Evolutionary conservation across 2,797 vertebrate genomes (phyloP), one percentile per base, ranked within the genome.

Genomic region (Myiotriccus ornatus): DNA sequence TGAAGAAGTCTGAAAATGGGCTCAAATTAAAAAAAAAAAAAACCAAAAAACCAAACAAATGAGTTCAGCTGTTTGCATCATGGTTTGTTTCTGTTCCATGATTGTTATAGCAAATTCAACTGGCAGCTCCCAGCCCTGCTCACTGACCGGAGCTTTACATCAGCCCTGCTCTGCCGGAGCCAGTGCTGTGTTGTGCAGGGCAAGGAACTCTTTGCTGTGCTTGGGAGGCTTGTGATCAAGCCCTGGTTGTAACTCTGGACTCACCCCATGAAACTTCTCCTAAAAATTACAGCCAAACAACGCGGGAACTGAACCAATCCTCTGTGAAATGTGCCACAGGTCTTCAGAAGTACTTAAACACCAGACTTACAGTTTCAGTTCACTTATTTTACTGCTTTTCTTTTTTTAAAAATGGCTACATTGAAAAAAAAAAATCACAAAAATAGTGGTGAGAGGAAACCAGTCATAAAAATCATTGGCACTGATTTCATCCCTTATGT

Each of bases 21-120:
- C 52, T 90, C 7, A 69, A 60, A 67, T 75, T n/a, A 2, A 46
- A 24, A 59, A 63, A 46, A 47, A 37, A 37, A 28, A 23, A 23
- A 56, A 37, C 6, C 41, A 41, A 41, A 41, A 41, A 41, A 41
- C 41, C 41, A 41, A 41, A 41, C 41, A 41, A 44, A 43, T 23
- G 0, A 70, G 24, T 78, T 88, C 55, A 88, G 62, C 85, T 86
- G 55, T 94, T 95, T 92, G 75, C 85, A 91, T 94, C 90, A 82
- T 65, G 56, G 34, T 57, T 95, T 94, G 55, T 84, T 95, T 63
- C 63, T 63, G 20, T 84, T 94, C 67, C 59, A 41, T 21, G 30
- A 7, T 46, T 79, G 27, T 74, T 90, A 53, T 39, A 87, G 86
- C 34, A 89, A 89, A 79, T 79, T 92, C 88, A 82, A 18, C 86